phyloP scores from a whole-genome alignment of 92 coral and sea anemone genomes.

The Plumapathes pennacea region DNA sequence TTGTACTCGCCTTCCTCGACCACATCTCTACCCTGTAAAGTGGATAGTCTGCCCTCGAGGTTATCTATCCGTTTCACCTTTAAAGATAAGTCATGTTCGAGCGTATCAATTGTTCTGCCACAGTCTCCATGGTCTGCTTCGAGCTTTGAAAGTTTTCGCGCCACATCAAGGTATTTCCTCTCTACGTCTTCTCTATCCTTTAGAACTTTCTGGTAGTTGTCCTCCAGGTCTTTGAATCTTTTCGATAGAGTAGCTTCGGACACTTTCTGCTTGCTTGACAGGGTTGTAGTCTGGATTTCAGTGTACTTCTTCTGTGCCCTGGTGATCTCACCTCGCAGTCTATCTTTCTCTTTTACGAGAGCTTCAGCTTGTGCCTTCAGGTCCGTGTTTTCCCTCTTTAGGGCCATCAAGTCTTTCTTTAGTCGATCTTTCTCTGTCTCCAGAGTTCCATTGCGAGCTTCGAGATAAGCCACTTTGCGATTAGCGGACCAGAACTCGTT shows the following conservation, averaged over 20 bases:
- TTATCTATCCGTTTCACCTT: constrained; percentile 82
- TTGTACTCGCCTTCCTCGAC: constrained; percentile 91
- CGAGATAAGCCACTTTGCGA: constrained; percentile 74
- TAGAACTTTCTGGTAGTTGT: constrained; percentile 69
- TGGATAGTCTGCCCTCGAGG: constrained; percentile 75
- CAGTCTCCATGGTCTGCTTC: constrained; percentile 81
- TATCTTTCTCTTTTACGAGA: constrained; percentile 69
- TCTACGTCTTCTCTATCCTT: constrained; percentile 89
- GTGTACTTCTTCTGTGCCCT: constrained; percentile 73
- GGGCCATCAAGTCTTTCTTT: constrained; percentile 60
- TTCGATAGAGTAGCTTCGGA: constrained; percentile 64
- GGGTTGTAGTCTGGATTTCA: constrained; percentile 54
- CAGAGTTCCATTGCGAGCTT: constrained; percentile 69
- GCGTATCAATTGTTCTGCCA: constrained; percentile 69
- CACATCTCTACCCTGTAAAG: constrained; percentile 87
- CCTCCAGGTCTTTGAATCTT: constrained; percentile 83
- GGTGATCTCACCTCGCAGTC: constrained; percentile 77
- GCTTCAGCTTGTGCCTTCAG: constrained; percentile 83
- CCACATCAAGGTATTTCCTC: constrained; percentile 73
- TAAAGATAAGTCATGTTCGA: constrained; percentile 81
- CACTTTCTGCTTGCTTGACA: constrained; percentile 60
- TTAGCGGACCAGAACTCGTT: constrained; percentile 77
- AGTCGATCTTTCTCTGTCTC: constrained; percentile 91
- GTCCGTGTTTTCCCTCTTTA: constrained; percentile 81
- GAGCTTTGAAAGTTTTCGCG: constrained; percentile 74